Conservation (phyloP, 2,113 vertebrate genomes). For the Hyaena hyaena region DNA sequence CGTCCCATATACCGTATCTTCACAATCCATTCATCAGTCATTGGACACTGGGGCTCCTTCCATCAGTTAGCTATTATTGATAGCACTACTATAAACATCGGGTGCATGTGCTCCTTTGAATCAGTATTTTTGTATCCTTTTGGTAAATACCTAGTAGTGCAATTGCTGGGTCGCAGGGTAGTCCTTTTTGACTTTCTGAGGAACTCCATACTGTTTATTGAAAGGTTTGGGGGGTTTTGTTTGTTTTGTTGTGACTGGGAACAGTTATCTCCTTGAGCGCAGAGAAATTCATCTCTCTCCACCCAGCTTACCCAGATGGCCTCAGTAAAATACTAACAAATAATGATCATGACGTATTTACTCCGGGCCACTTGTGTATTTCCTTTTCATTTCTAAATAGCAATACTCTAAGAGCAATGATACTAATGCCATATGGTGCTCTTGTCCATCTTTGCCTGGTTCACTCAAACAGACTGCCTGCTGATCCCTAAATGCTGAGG, state of each 20-base stretch:
- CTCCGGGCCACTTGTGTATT: neutral
- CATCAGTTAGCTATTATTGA: neutral
- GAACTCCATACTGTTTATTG: neutral
- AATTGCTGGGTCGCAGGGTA: neutral
- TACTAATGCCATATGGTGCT: neutral
- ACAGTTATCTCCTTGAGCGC: slow-evolving; percentile 11
- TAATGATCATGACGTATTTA: neutral
- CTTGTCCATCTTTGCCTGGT: neutral
- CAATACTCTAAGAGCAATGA: neutral
- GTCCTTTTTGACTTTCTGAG: neutral
- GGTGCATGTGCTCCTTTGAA: neutral
- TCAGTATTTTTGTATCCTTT: neutral
- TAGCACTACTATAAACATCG: neutral
- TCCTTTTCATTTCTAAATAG: neutral
- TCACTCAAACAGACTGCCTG: neutral
- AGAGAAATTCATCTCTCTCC: neutral
- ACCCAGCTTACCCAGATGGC: neutral
- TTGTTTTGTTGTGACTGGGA: neutral
- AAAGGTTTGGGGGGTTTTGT: neutral
- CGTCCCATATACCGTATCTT: too few species aligned
- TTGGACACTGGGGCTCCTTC: neutral
- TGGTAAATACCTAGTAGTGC: neutral
- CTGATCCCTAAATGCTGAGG: neutral
- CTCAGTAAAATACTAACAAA: neutral
- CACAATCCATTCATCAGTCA: neutral